Percentiles rank a stretch among this genome's conserved stretches.
Conservation (phyloP, 2,888 invertebrate genomes). For the Drosophila heteroneura region DNA sequence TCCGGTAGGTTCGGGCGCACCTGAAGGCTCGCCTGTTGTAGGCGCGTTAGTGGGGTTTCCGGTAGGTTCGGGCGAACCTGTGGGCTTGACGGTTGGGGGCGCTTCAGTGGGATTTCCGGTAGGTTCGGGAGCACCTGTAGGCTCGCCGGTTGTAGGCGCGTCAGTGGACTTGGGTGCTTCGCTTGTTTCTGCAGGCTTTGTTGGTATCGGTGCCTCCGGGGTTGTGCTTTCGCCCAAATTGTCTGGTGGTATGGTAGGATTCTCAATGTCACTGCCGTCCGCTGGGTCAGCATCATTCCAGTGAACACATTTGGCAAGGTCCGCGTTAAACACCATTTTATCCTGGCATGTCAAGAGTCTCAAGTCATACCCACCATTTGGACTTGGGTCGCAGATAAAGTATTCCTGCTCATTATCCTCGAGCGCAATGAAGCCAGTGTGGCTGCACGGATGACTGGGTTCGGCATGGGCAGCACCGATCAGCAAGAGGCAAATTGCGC, state of each 20-base stretch:
- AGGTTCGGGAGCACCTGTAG: background rate
- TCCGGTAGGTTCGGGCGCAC: background rate
- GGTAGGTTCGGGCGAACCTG: background rate
- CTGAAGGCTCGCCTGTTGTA: background rate
- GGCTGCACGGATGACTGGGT: slow-evolving; percentile 42
- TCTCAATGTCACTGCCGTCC: slow-evolving; percentile 65
- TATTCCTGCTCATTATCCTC: slow-evolving; percentile 57
- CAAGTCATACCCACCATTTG: slow-evolving; percentile 53
- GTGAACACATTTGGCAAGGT: slow-evolving; percentile 49
- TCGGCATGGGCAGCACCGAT: slow-evolving; percentile 31
- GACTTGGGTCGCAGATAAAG: slow-evolving; percentile 56
- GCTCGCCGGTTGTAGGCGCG: background rate
- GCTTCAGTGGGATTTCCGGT: slow-evolving; percentile 8
- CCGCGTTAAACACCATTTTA: slow-evolving; percentile 51
- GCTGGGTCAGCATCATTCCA: slow-evolving; percentile 7
- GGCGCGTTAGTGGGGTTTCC: slow-evolving; percentile 4
- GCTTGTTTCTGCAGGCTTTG: background rate
- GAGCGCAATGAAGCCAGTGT: slow-evolving; percentile 55
- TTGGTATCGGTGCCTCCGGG: background rate
- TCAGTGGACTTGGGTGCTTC: background rate
- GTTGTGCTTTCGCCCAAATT: slow-evolving; percentile 33
- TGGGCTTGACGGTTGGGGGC: slow-evolving; percentile 1
- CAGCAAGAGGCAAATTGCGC: slow-evolving; percentile 28
- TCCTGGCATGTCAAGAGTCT: slow-evolving; percentile 53
- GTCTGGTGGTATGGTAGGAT: slow-evolving; percentile 59